Base-by-base conservation (phyloP, 2,113 vertebrate genomes). In the Apodemus speciosus region DNA sequence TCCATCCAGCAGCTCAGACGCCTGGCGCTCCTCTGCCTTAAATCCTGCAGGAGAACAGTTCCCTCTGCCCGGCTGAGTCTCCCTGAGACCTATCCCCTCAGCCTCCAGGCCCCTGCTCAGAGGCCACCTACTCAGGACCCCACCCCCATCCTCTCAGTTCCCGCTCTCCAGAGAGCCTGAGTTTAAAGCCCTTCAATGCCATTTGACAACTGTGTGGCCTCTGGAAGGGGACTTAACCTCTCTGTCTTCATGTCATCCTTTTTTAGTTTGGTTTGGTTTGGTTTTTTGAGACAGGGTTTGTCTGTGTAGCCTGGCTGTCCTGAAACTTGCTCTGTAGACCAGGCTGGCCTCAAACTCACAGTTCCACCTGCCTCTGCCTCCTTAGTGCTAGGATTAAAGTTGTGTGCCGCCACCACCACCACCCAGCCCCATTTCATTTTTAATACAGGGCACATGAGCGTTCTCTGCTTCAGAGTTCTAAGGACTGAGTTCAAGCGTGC, bases 171-270 rank as follows among this genome's bases (percentile, higher is more conserved):
- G 35, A 38, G 1, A 76, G 46, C 68, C 73, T 27, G 38, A 88
- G 60, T 53, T 87, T 23, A 85, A 87, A 80, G 40, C 62, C 46
- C 23, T n/a, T 80, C 72, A 35, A 49, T 38, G 53, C 72, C n/a
- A 40, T 64, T 40, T 71, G 76, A 38, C 8, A 40, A 20, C 71
- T 76, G 64, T 69, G 84, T 77, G 72, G 76, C 46, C 85, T 81
- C 18, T 20, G 64, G 25, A 89, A 95, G 66, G 20, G 72, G 72
- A 91, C 86, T 94, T 68, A 58, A 40, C 38, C 75, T 93, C 81
- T 92, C 89, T 91, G 49, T 80, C 46, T 95, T 75, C 1, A 20
- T 53, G 76, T 86, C 62, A 64, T 68, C 88, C 83, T 84, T 62
- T 46, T 73, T 46, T 71, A 4, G 9, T 25, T 13, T 66, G 30